Evolutionary conservation across 2,888 invertebrate genomes (phyloP).

Genomic region (Aromia moschata): DNA sequence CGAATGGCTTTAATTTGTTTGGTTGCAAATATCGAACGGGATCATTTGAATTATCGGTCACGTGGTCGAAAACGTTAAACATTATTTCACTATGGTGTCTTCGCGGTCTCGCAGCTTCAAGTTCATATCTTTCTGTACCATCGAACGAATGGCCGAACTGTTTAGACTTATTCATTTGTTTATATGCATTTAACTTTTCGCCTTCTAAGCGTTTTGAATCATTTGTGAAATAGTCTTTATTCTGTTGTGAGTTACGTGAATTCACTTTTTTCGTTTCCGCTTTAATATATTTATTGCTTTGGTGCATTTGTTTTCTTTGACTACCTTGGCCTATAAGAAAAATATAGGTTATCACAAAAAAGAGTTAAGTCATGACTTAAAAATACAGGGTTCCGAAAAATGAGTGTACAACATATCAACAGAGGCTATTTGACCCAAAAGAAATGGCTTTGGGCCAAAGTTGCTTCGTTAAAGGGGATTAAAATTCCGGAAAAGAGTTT

Average conservation of each 20-base stretch:
- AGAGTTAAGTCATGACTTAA: too few relatives aligned
- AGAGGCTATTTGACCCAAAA: too few relatives aligned
- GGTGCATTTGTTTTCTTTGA: background rate
- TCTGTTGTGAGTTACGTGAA: background rate
- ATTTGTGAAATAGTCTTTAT: background rate
- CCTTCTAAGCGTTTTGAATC: background rate
- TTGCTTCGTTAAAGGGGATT: too few relatives aligned
- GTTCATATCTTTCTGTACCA: slow-evolving; percentile 37
- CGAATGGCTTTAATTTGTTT: slow-evolving; percentile 19
- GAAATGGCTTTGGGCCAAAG: too few relatives aligned
- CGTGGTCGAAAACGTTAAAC: slow-evolving; percentile 15
- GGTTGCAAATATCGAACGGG: slow-evolving; percentile 17
- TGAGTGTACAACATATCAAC: too few relatives aligned
- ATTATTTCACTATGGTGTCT: slow-evolving; percentile 25
- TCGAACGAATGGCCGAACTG: background rate
- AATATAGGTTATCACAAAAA: background rate
- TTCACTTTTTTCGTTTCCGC: background rate
- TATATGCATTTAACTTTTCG: background rate
- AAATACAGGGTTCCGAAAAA: too few relatives aligned
- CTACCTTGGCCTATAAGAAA: background rate
- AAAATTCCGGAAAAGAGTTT: too few relatives aligned
- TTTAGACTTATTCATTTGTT: background rate
- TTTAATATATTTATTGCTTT: background rate
- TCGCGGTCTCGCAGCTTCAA: slow-evolving; percentile 42
- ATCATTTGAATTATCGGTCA: slow-evolving; percentile 3